These are phyloP conservation scores for Trichacis sp. DNA, from an alignment of 2,888 invertebrate species.

Conservation along the genomic window DNA sequence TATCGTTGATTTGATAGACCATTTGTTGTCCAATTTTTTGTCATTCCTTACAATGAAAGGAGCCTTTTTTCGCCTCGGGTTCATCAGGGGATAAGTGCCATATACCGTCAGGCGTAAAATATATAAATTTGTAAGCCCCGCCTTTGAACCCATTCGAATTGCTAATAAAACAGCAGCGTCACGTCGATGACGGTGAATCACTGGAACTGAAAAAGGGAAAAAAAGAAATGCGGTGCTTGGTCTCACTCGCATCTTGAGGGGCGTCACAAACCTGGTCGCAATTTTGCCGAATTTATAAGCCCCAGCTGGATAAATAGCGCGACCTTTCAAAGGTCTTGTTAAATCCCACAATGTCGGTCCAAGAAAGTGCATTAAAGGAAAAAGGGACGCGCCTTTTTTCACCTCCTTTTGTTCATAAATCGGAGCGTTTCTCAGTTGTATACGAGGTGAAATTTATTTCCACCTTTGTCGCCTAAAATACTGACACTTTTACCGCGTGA, in stretches of 20 bases:
- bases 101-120: background rate
- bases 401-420: background rate
- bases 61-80: background rate
- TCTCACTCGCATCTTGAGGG: background rate
- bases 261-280: conserved; percentile 5
- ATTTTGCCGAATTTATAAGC: conserved; percentile 21
- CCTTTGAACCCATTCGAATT: background rate
- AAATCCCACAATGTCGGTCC: conserved; percentile 25
- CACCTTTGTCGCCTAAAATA: conserved; percentile 2
- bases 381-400: background rate
- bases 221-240: background rate
- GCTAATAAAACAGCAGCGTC: background rate
- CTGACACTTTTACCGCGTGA: conserved; percentile 1
- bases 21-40: background rate
- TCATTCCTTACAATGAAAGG: background rate
- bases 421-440: background rate
- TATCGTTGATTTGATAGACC: too few relatives aligned
- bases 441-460: conserved; percentile 6
- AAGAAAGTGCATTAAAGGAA: conserved; percentile 19
- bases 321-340: conserved; percentile 29
- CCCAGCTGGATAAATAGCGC: conserved; percentile 38
- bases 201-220: background rate
- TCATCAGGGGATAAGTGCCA: conserved; percentile 1
- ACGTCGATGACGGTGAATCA: background rate
- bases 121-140: background rate